Percentiles rank a stretch among this genome's conserved stretches.
Evolutionary conservation across 2,888 invertebrate genomes (phyloP).

Genomic region (Drosophila diplacantha): DNA sequence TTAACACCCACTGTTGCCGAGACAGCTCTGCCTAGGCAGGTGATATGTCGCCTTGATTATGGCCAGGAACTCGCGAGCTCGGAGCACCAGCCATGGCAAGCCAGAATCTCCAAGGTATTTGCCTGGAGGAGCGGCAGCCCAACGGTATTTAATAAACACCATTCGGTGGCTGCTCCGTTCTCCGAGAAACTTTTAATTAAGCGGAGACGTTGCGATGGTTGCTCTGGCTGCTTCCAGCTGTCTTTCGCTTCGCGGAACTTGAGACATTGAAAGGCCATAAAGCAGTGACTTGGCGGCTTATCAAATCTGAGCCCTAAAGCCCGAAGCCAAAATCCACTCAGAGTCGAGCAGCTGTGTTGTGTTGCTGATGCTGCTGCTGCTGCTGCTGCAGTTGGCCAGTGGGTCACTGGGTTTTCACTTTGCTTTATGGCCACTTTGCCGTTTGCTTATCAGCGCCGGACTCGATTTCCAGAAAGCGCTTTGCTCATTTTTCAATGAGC

Average conservation of each 20-base stretch:
- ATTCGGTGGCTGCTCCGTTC: conserved; percentile 39
- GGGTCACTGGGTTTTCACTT: conserved; percentile 69
- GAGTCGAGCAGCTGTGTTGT: not conserved
- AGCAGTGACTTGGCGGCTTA: conserved; percentile 52
- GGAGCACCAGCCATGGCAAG: not conserved
- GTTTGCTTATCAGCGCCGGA: conserved; percentile 64
- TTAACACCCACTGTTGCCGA: conserved; percentile 16
- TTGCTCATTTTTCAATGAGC: conserved; percentile 68
- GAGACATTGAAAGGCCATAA: conserved; percentile 48
- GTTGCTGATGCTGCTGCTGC: not conserved
- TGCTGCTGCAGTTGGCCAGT: conserved; percentile 49
- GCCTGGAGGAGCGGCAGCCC: conserved; percentile 51
- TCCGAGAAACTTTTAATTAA: conserved; percentile 65
- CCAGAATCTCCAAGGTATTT: conserved; percentile 23
- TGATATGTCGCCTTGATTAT: conserved; percentile 51
- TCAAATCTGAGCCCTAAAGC: conserved; percentile 37
- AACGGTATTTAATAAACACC: conserved; percentile 65
- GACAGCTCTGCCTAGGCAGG: conserved; percentile 11
- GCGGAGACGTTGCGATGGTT: conserved; percentile 37
- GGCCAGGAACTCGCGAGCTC: conserved; percentile 18
- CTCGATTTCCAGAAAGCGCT: conserved; percentile 61
- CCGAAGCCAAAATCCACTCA: conserved; percentile 15
- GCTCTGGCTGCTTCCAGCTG: conserved; percentile 11
- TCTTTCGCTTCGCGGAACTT: conserved; percentile 38
- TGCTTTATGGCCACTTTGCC: conserved; percentile 55